phyloP scores from a whole-genome alignment of 2,888 invertebrate genomes.

The Erebia aethiops region DNA sequence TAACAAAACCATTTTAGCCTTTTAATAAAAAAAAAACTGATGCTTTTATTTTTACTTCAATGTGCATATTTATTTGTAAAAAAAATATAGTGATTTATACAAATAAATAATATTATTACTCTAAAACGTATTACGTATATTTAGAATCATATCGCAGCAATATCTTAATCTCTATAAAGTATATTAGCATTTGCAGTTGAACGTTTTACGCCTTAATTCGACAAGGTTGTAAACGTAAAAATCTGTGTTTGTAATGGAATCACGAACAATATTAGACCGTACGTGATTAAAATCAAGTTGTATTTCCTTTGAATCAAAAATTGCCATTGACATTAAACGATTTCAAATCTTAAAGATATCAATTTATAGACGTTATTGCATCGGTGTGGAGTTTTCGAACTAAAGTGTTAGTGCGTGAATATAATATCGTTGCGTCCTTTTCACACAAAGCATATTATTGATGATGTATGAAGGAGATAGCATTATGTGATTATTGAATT shows the following conservation, averaged over 20 bases:
- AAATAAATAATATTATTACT: background rate
- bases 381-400: background rate
- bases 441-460: background rate
- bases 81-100: background rate
- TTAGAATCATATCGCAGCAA: constrained; percentile 8
- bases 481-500: constrained; percentile 11
- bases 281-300: background rate
- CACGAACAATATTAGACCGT: background rate
- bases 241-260: background rate
- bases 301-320: background rate
- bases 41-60: too few species aligned
- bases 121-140: background rate
- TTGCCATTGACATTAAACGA: background rate
- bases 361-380: background rate
- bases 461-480: constrained; percentile 2
- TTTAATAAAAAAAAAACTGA: too few species aligned
- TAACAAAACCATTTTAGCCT: too few species aligned
- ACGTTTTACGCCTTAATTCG: background rate
- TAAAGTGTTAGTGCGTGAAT: constrained; percentile 7
- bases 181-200: background rate
- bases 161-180: background rate
- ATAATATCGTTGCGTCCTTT: constrained; percentile 6
- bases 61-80: background rate
- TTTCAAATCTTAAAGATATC: background rate
- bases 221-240: background rate